Evolutionary conservation across 1,140 invertebrate species (phyloP).

Genomic region (Meloidogyne chitwoodi): DNA sequence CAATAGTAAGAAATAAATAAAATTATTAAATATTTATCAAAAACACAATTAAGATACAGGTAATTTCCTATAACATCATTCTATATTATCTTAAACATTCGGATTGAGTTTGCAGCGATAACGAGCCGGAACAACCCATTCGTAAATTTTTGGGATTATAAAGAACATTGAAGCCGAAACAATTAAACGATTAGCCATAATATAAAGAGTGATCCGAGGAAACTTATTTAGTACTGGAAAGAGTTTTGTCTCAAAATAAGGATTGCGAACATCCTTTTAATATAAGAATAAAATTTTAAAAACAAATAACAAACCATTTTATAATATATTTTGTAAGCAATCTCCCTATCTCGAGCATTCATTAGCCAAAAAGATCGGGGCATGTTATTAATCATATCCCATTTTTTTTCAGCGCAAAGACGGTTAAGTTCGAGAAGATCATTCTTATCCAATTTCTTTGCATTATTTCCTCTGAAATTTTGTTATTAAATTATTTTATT

Average conservation of each 20-base stretch:
- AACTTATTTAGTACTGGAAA: background rate
- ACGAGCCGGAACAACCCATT: constrained; percentile 1
- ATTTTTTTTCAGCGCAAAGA: constrained; percentile 1
- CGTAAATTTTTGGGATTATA: background rate
- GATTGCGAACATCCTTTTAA: background rate
- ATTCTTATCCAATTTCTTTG: background rate
- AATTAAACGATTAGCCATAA: background rate
- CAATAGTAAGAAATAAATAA: background rate
- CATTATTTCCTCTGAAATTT: background rate
- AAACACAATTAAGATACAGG: background rate
- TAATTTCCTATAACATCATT: background rate
- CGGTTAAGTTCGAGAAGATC: background rate
- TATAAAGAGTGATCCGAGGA: background rate
- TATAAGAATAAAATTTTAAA: background rate
- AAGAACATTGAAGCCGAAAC: background rate
- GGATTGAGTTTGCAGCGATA: constrained; percentile 9
- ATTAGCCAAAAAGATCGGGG: constrained; percentile 2
- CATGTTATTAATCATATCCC: background rate
- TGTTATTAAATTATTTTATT: background rate
- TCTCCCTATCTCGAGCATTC: constrained; percentile 1
- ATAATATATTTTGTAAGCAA: background rate
- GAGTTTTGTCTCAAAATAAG: background rate
- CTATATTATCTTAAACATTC: background rate
- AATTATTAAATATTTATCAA: constrained; percentile 9
- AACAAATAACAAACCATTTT: constrained; percentile 11